A percentile compares a stretch with the other conserved stretches of the same genome.
These are phyloP conservation scores for Hyposoter dolosus DNA, from an alignment of 2,888 invertebrate genomes.

Conservation along the genomic window DNA sequence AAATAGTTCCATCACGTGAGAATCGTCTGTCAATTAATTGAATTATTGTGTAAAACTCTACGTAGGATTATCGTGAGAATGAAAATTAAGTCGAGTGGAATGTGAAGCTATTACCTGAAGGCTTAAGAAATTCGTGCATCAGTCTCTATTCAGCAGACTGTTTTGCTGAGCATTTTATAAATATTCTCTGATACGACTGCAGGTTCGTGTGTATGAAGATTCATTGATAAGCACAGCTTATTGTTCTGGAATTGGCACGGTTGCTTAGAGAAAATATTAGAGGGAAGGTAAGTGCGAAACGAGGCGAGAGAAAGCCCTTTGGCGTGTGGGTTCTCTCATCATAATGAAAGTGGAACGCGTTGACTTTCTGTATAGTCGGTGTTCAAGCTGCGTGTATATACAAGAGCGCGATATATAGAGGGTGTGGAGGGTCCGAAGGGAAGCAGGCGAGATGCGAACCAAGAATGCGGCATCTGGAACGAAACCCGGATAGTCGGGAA, in stretches of 20 bases:
- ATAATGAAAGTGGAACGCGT: conserved; percentile 48
- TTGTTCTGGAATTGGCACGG: conserved; percentile 15
- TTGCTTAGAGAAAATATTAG: conserved; percentile 42
- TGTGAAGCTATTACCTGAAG: neutral
- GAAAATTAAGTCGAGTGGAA: neutral
- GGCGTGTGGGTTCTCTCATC: conserved; percentile 19
- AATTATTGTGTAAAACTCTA: no score
- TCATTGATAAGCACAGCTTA: neutral
- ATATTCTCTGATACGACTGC: neutral
- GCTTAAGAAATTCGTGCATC: neutral
- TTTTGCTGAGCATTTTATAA: neutral
- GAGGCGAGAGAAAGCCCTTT: conserved; percentile 30
- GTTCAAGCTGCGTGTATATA: neutral
- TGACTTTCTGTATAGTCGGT: conserved; percentile 10
- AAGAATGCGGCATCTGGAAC: conserved; percentile 45
- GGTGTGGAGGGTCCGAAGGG: neutral
- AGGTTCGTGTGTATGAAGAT: neutral
- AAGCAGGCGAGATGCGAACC: neutral
- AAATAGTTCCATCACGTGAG: no score
- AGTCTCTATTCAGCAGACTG: neutral
- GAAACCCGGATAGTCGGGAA: neutral
- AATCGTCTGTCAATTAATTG: no score
- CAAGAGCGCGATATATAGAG: neutral
- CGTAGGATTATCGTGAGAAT: neutral
- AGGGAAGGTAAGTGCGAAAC: conserved; percentile 47